Evolutionary conservation across 2,797 vertebrate species (phyloP).

Genomic region (Emydoidea blandingii): DNA sequence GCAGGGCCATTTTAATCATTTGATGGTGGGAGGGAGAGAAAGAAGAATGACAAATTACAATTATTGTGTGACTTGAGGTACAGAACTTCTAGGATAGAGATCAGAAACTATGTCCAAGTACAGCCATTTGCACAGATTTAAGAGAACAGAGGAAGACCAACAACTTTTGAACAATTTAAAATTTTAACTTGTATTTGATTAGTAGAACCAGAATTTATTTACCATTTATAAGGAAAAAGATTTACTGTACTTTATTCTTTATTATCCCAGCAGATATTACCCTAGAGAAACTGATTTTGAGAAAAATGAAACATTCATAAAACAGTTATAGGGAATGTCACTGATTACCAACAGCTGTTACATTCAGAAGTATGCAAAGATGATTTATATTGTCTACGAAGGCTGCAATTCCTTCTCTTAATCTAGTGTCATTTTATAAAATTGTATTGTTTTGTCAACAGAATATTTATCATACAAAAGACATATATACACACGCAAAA

Average conservation of each 20-base stretch:
- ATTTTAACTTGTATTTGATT: slow-evolving; percentile 10
- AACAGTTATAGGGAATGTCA: slow-evolving; percentile 74
- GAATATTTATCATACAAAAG: slow-evolving; percentile 79
- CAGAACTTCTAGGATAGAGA: background rate
- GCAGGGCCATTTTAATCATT: background rate
- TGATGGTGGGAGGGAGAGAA: background rate
- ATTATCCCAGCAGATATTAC: slow-evolving; percentile 82
- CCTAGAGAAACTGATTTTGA: slow-evolving; percentile 73
- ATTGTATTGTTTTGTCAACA: slow-evolving; percentile 53
- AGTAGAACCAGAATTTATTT: slow-evolving; percentile 38
- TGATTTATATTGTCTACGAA: slow-evolving; percentile 54
- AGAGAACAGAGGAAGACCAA: background rate
- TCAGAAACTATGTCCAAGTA: background rate
- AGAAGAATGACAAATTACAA: background rate
- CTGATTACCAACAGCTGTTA: slow-evolving; percentile 77
- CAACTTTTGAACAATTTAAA: background rate
- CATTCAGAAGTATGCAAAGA: slow-evolving; percentile 81
- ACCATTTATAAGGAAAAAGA: slow-evolving; percentile 36
- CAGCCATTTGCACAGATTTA: accelerated
- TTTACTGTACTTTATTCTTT: slow-evolving; percentile 77
- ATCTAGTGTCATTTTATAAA: slow-evolving; percentile 63
- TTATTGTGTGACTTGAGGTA: background rate
- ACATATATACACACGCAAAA: slow-evolving; percentile 77
- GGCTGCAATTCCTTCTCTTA: slow-evolving; percentile 56
- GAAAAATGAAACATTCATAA: slow-evolving; percentile 74